Conservation (phyloP, 1,140 invertebrate species). For the Andrena cerasifolii region DNA sequence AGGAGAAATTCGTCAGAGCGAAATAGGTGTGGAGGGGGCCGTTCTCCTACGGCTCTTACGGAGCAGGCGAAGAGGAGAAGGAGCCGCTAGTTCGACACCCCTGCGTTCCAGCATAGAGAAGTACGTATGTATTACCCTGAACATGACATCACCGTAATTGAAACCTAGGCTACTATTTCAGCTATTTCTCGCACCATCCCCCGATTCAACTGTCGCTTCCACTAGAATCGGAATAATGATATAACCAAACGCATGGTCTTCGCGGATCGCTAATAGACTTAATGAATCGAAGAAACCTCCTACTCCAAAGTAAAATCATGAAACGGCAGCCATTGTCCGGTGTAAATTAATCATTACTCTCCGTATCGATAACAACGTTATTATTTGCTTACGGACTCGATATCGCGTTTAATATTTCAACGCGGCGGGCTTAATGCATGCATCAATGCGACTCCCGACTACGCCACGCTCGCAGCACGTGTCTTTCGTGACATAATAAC, state of each 20-base stretch:
- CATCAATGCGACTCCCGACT: not conserved
- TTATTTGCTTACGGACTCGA: conserved; percentile 32
- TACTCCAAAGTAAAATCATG: not conserved
- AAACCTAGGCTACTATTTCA: too few species aligned
- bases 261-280: not conserved
- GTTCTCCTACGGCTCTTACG: too few species aligned
- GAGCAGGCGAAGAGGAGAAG: too few species aligned
- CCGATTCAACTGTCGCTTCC: too few species aligned
- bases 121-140: too few species aligned
- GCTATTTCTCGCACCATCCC: too few species aligned
- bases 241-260: too few species aligned
- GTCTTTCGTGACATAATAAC: conserved; percentile 46
- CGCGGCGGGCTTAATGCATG: not conserved
- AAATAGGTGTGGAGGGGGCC: too few species aligned
- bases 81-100: too few species aligned
- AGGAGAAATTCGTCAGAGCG: too few species aligned
- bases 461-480: conserved; percentile 10
- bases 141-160: too few species aligned
- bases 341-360: conserved; percentile 28
- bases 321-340: not conserved
- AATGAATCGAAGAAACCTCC: not conserved
- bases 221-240: not conserved
- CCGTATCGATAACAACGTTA: not conserved
- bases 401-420: conserved; percentile 44
- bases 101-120: too few species aligned